Conservation (phyloP, 1,140 invertebrate genomes). For the Cydia amplana region DNA sequence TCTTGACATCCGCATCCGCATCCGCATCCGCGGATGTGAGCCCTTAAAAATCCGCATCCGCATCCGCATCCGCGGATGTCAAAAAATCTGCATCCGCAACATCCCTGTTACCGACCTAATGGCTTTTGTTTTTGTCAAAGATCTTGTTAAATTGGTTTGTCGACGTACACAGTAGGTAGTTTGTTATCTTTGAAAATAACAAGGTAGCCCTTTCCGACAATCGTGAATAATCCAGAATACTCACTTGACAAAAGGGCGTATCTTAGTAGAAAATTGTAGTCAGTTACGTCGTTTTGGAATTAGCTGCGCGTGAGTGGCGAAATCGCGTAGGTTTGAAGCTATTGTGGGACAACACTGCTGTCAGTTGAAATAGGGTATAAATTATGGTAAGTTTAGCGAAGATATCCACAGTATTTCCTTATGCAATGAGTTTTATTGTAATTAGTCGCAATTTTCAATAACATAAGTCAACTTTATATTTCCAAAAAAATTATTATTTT, state of each 20-base stretch:
- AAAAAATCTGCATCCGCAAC: no score
- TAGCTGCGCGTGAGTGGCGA: conserved; percentile 2
- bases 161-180: background rate
- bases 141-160: no score
- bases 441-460: background rate
- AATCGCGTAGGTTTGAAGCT: background rate
- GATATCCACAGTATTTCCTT: background rate
- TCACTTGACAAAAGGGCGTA: background rate
- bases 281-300: background rate
- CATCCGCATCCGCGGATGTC: no score
- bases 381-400: background rate
- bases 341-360: background rate
- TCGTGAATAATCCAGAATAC: conserved; percentile 13
- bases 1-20: no score
- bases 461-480: no score
- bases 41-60: no score
- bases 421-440: background rate
- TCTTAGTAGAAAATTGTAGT: background rate
- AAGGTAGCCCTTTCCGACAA: background rate
- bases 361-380: background rate
- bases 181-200: background rate
- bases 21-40: no score
- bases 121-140: no score
- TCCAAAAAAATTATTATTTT: no score
- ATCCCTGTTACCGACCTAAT: no score